A percentile compares a stretch with the other conserved stretches of the same genome.
Conservation (phyloP, 1,140 invertebrate genomes). For the Solenopsis fugax region DNA sequence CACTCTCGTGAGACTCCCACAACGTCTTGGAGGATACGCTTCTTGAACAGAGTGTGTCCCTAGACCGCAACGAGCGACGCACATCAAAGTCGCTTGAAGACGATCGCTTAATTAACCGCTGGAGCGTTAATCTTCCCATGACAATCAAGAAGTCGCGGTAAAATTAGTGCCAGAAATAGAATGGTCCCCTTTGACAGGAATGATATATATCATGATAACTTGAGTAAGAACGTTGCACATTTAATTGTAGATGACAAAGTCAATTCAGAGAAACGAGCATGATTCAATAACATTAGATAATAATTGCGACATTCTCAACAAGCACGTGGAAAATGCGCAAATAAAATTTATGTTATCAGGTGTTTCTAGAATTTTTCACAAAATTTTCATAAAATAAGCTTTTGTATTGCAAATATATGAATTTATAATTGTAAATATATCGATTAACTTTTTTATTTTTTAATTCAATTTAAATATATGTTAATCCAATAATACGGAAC, state of each 20-base stretch:
- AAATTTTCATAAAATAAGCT: background rate
- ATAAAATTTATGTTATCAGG: background rate
- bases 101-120: constrained; percentile 34
- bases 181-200: background rate
- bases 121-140: constrained; percentile 12
- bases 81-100: constrained; percentile 58
- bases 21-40: constrained; percentile 9
- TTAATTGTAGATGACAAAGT: background rate
- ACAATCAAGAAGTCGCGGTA: background rate
- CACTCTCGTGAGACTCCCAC: constrained; percentile 28
- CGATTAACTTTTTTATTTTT: background rate
- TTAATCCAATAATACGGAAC: background rate
- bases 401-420: background rate
- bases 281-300: constrained; percentile 1
- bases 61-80: background rate
- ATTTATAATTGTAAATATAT: background rate
- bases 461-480: background rate
- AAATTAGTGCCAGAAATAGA: constrained; percentile 8
- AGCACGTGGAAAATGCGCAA: background rate
- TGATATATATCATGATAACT: background rate
- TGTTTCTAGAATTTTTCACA: background rate
- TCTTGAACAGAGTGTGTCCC: constrained; percentile 24
- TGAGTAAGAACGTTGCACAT: background rate
- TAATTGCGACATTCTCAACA: background rate
- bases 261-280: background rate